Percentiles rank a stretch among this genome's conserved stretches.
Evolutionary conservation across 37 sponge, comb jelly and placozoan genomes (phyloP).

Genomic region (Geodia barretti): DNA sequence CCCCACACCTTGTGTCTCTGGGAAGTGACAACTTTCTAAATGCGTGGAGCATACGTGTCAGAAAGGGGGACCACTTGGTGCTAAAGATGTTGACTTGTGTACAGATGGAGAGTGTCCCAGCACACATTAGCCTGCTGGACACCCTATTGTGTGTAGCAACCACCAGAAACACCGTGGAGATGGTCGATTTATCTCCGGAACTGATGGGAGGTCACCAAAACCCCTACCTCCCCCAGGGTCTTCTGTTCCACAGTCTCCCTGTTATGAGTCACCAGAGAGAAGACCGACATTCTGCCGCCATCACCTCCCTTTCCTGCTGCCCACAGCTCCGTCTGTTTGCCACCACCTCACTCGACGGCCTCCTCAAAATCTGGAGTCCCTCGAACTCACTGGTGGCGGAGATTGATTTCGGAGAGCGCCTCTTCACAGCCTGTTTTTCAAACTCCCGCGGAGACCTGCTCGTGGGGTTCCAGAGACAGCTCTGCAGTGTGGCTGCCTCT

Average conservation of each 20-base stretch:
- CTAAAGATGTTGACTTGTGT: constrained; percentile 1
- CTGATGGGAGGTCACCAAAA: not conserved
- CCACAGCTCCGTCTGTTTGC: constrained; percentile 33
- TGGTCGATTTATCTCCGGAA: constrained; percentile 12
- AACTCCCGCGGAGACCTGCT: constrained; percentile 29
- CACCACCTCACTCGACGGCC: constrained; percentile 47
- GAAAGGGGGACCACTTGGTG: not conserved
- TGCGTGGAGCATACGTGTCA: constrained; percentile 39
- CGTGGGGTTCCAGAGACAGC: constrained; percentile 48
- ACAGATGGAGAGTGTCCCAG: constrained; percentile 11
- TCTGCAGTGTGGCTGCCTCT: constrained; percentile 21
- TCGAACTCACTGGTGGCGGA: constrained; percentile 58
- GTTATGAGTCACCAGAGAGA: constrained; percentile 32
- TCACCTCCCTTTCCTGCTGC: constrained; percentile 27
- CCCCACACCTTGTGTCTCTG: constrained; percentile 34
- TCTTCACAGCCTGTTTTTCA: constrained; percentile 47
- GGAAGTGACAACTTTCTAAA: constrained; percentile 48
- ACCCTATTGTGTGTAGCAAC: constrained; percentile 36
- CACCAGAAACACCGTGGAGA: constrained; percentile 14
- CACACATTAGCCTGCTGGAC: not conserved
- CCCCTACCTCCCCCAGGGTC: not conserved
- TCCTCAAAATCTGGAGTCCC: constrained; percentile 59
- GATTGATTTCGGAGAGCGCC: constrained; percentile 34
- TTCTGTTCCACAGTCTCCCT: not conserved
- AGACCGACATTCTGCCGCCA: constrained; percentile 47